Base-by-base conservation (phyloP, 2,888 invertebrate genomes). In the Nasonia oneida region DNA sequence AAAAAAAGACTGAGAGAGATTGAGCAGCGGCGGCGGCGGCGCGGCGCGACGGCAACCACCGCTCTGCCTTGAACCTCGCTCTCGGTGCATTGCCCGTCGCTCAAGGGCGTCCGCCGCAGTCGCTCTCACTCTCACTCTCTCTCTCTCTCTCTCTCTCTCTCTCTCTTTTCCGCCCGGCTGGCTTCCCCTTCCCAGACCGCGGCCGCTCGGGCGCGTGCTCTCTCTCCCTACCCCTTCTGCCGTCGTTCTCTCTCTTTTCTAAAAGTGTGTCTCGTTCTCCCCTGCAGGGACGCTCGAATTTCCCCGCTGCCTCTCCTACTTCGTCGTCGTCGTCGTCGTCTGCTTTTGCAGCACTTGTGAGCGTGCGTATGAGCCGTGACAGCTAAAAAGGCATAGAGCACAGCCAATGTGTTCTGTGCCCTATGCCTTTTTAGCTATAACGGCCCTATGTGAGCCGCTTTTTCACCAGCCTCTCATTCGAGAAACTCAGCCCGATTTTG, bases 61-160 rank as follows among this genome's bases (percentile, higher is more conserved):
- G 93, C 91, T 93, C 93, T 93, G 93, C 93, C 93, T 93, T 93
- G 93, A 93, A 93, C 93, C 93, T 93, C 93, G 91, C 80, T 87
- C 91, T 89, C 93, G 91, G 93, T 93, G 93, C 93, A 93, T 93
- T 93, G 93, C 91, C 93, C 93, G 93, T 93, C 92, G 93, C 93
- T 93, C 93, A 93, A 93, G 93, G 93, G 93, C 93, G 93, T 92
- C 92, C 92, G 92, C 90, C 90, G 91, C 90, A 85, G 67, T 14
- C 83, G 79, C 86, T 67, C 67, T 64, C 64, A 29, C 89, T 87
- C 86, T 77, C 86, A 23, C 23, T 23, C 23, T 23, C 23, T 23
- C 23, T 23, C 23, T 23, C 23, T 23, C 23, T 23, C 23, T 23
- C 23, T 23, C 23, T 23, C 23, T 23, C 23, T 23, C 23, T 23